Conservation (phyloP, 2,888 invertebrate species). For the Elysia crispata region DNA sequence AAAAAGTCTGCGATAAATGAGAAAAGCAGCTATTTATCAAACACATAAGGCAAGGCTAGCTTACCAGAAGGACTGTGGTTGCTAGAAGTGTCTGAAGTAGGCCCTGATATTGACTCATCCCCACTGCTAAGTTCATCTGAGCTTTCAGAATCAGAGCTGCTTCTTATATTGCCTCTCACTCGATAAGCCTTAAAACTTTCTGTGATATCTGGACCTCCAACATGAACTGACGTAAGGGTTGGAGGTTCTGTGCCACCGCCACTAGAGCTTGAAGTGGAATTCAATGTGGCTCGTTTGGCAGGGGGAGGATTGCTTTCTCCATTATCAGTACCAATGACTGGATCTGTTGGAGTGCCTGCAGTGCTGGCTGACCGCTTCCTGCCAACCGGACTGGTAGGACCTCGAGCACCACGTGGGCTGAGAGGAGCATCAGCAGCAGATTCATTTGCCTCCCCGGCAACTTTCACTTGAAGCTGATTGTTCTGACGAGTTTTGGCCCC, state of each 20-base stretch:
- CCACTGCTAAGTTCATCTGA: slow-evolving; percentile 72
- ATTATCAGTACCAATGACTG: slow-evolving; percentile 53
- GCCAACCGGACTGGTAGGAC: slow-evolving; percentile 60
- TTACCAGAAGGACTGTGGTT: slow-evolving; percentile 69
- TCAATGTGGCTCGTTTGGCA: slow-evolving; percentile 61
- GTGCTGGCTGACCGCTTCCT: slow-evolving; percentile 68
- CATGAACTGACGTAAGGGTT: slow-evolving; percentile 58
- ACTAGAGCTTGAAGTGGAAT: slow-evolving; percentile 11
- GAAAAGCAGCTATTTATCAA: slow-evolving; percentile 17
- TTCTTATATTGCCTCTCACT: slow-evolving; percentile 62
- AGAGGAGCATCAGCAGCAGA: slow-evolving; percentile 57
- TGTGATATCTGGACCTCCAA: slow-evolving; percentile 61
- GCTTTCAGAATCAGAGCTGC: slow-evolving; percentile 72
- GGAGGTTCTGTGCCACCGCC: slow-evolving; percentile 15
- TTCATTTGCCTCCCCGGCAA: slow-evolving; percentile 58
- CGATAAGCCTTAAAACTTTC: slow-evolving; percentile 79
- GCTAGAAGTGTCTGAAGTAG: slow-evolving; percentile 66
- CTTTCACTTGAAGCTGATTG: slow-evolving; percentile 36
- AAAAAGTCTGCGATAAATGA: neutral
- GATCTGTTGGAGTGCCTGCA: slow-evolving; percentile 52
- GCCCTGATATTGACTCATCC: slow-evolving; percentile 70
- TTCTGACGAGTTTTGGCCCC: slow-evolving; percentile 47
- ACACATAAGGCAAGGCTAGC: slow-evolving; percentile 4
- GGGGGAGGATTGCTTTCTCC: slow-evolving; percentile 26
- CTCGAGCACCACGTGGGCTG: slow-evolving; percentile 47